Percentiles rank a stretch among this genome's conserved stretches.
Evolutionary conservation across 1,140 invertebrate species (phyloP).

Genomic region (Drosophila lacertosa): DNA sequence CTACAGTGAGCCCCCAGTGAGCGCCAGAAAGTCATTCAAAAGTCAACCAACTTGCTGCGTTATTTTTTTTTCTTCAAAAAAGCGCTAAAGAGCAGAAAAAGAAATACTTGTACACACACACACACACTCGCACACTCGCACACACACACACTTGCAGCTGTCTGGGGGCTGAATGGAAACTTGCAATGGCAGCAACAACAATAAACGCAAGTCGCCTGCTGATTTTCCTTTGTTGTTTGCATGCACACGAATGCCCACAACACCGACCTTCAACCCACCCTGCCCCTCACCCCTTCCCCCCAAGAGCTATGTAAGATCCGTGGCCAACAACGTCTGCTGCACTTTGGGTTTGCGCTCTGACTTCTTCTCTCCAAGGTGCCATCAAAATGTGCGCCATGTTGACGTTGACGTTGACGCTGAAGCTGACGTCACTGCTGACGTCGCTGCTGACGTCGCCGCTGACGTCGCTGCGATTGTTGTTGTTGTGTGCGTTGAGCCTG

Average conservation of each 20-base stretch:
- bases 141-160: not conserved
- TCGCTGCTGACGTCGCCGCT: slow-evolving; percentile 40
- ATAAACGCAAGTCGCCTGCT: slow-evolving; percentile 65
- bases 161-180: slow-evolving; percentile 32
- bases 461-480: slow-evolving; percentile 19
- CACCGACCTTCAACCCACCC: not conserved
- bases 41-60: slow-evolving; percentile 83
- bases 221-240: slow-evolving; percentile 81
- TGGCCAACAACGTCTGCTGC: slow-evolving; percentile 32
- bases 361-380: slow-evolving; percentile 64
- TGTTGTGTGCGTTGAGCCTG: slow-evolving; percentile 74
- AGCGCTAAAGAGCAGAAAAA: slow-evolving; percentile 72
- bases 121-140: not conserved
- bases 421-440: slow-evolving; percentile 18
- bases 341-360: slow-evolving; percentile 33
- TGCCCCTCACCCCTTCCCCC: not conserved
- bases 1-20: slow-evolving; percentile 36
- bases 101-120: slow-evolving; percentile 42
- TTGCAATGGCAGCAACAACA: slow-evolving; percentile 24
- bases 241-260: slow-evolving; percentile 65
- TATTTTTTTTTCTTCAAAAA: slow-evolving; percentile 80
- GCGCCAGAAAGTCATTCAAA: slow-evolving; percentile 82
- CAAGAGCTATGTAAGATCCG: not conserved
- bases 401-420: slow-evolving; percentile 46
- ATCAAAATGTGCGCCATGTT: slow-evolving; percentile 66